A percentile compares a stretch with the other conserved stretches of the same genome.
Conservation (phyloP, 2,113 vertebrate genomes). For the Xyliphius kryptos region DNA sequence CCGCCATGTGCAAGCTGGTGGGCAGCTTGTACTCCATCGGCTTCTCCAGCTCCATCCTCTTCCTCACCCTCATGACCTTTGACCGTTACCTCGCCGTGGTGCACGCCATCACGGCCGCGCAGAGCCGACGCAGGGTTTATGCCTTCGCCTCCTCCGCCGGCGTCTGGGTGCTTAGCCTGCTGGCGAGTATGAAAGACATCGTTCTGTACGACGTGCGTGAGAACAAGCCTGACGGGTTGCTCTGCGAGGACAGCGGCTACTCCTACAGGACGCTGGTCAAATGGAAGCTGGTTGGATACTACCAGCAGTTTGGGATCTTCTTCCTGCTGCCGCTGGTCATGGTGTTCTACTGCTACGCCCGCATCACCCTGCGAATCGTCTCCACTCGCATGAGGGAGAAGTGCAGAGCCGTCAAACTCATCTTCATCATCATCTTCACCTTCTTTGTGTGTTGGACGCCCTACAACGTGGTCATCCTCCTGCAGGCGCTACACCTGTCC, state of each 20-base stretch:
- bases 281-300: conserved; percentile 58
- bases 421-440: conserved; percentile 62
- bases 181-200: conserved; percentile 61
- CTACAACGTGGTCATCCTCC: conserved; percentile 63
- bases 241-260: conserved; percentile 53
- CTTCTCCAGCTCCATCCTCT: no score
- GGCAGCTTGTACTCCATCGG: conserved; percentile 60
- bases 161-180: conserved; percentile 60
- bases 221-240: rapidly evolving
- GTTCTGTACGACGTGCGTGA: conserved; percentile 43
- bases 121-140: conserved; percentile 47
- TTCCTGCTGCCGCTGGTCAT: conserved; percentile 62
- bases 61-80: conserved; percentile 69
- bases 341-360: conserved; percentile 62
- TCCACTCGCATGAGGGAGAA: conserved; percentile 61
- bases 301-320: conserved; percentile 65
- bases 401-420: conserved; percentile 61
- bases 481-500: conserved; percentile 46
- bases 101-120: conserved; percentile 57
- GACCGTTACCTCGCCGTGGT: conserved; percentile 71
- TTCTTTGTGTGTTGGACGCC: conserved; percentile 70
- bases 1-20: conserved; percentile 59
- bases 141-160: conserved; percentile 43
- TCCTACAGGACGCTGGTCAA: not conserved
- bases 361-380: conserved; percentile 60